A percentile compares a stretch with the other conserved stretches of the same genome.
Conservation (phyloP, 2,797 vertebrate species). For the Neostethus bicornis region DNA sequence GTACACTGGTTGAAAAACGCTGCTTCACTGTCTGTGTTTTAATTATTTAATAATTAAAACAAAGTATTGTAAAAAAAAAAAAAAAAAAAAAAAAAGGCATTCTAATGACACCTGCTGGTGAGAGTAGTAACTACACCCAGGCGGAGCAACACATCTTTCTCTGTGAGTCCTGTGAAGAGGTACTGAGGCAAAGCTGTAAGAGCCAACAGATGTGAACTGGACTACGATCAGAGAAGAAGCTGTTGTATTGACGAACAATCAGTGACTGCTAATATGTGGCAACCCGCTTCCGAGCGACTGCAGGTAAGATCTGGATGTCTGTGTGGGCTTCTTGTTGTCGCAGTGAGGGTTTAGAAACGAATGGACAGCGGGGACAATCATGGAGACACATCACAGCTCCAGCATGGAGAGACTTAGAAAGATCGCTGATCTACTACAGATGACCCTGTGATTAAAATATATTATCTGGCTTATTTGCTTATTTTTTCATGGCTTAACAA, state of each 20-base stretch:
- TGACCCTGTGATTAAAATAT: conserved; percentile 1
- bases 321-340: conserved; percentile 13
- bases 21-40: too few species aligned
- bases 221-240: conserved; percentile 65
- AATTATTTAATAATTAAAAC: too few species aligned
- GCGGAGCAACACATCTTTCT: conserved; percentile 83
- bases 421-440: conserved; percentile 21
- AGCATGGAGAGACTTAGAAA: conserved; percentile 8
- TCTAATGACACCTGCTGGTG: conserved; percentile 74
- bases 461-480: background rate
- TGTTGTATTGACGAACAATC: conserved; percentile 63
- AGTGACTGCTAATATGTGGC: conserved; percentile 87
- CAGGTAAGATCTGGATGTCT: conserved; percentile 82
- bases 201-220: conserved; percentile 81
- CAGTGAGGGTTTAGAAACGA: conserved; percentile 21
- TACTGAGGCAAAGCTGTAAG: conserved; percentile 60
- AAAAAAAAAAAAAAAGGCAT: background rate
- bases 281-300: conserved; percentile 94
- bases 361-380: conserved; percentile 1
- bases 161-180: conserved; percentile 55
- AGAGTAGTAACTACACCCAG: conserved; percentile 57
- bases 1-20: too few species aligned
- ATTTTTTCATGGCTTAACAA: background rate
- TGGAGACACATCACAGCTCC: conserved; percentile 25
- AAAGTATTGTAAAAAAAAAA: too few species aligned